Evolutionary conservation across 2,888 invertebrate species (phyloP).

Genomic region (Meiosimyza platycephala): DNA sequence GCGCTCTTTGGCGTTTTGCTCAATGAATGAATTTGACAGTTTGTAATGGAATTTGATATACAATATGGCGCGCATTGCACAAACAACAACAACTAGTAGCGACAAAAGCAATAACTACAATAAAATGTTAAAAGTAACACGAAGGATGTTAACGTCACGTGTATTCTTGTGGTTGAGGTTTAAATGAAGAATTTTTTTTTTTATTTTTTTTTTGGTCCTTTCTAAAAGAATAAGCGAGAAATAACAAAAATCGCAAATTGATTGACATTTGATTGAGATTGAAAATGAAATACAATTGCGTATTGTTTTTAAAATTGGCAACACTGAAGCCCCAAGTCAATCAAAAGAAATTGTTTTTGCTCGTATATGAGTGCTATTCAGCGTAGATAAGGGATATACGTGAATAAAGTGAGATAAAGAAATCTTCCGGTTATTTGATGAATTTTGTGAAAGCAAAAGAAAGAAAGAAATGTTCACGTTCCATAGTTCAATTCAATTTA

Average conservation of each 20-base stretch:
- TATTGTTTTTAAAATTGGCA: slow-evolving; percentile 3
- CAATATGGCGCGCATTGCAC: slow-evolving; percentile 32
- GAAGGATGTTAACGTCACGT: too few relatives aligned
- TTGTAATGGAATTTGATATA: slow-evolving; percentile 49
- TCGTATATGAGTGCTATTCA: background rate
- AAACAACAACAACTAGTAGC: slow-evolving; percentile 1
- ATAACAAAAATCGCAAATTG: slow-evolving; percentile 9
- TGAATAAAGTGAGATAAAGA: too few relatives aligned
- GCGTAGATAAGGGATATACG: too few relatives aligned
- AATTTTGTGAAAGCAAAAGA: too few relatives aligned
- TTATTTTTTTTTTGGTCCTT: too few relatives aligned
- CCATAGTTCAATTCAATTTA: too few relatives aligned
- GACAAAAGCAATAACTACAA: background rate
- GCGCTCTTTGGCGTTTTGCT: background rate
- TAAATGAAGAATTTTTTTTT: too few relatives aligned
- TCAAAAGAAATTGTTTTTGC: background rate
- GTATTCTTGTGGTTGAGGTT: too few relatives aligned
- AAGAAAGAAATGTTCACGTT: too few relatives aligned
- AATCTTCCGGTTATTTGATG: too few relatives aligned
- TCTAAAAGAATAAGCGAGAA: background rate
- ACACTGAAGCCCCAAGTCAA: background rate
- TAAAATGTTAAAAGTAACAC: too few relatives aligned
- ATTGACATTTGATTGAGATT: slow-evolving; percentile 36
- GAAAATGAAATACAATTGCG: slow-evolving; percentile 20
- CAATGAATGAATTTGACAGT: slow-evolving; percentile 47